A percentile compares a stretch with the other conserved stretches of the same genome.
Conservation (phyloP, 2,797 vertebrate species). For the Alauda arvensis region DNA sequence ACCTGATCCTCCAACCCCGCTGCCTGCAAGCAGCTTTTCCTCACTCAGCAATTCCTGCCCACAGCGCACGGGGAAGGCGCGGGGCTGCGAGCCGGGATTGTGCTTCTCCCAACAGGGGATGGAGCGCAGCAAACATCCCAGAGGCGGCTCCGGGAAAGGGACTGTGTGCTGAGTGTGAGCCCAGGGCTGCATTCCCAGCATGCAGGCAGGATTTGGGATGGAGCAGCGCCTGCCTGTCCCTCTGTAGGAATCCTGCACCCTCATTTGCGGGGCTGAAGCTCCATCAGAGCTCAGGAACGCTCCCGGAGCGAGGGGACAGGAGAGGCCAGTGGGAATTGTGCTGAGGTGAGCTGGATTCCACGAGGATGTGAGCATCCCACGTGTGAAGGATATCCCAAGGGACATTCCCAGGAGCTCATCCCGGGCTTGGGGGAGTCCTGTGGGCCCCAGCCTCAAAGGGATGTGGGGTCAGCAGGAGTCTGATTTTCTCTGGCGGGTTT, state of each 20-base stretch:
- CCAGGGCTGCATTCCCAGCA: not conserved
- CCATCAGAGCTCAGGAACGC: not conserved
- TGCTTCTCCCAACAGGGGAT: not conserved
- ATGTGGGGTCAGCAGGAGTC: not conserved
- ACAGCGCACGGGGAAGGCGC: not conserved
- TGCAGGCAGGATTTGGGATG: not conserved
- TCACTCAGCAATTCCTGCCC: not conserved
- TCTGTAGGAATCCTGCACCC: not conserved
- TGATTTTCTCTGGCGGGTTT: not conserved
- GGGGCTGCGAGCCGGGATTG: not conserved
- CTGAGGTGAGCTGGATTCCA: rapidly evolving
- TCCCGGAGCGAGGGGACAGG: not conserved
- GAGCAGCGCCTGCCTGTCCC: not conserved
- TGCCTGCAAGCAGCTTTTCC: not conserved
- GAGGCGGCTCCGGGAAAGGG: not conserved
- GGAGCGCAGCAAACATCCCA: not conserved
- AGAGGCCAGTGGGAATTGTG: not conserved
- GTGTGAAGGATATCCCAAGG: rapidly evolving
- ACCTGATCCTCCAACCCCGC: not conserved
- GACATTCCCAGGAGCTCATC: rapidly evolving
- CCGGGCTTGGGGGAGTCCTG: too few relatives aligned
- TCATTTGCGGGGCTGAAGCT: not conserved
- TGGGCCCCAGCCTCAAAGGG: not conserved
- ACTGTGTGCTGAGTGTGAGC: rapidly evolving
- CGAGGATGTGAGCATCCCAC: rapidly evolving